Percentiles rank a stretch among this genome's conserved stretches.
Evolutionary conservation across 1,140 invertebrate genomes (phyloP).

Genomic region (Dinothrombium tinctorium): DNA sequence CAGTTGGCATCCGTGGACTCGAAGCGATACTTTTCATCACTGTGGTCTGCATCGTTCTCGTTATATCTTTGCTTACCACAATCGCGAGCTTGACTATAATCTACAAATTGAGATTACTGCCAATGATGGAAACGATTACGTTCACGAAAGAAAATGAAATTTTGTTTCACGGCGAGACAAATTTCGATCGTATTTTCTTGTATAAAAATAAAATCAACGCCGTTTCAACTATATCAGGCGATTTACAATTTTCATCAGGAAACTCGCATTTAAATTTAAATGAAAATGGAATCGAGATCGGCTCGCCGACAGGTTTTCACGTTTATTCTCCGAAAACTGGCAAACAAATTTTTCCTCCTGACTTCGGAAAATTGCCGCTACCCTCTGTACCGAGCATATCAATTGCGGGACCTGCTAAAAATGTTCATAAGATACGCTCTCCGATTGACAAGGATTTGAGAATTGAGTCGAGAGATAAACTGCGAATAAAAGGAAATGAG

Average conservation of each 20-base stretch:
- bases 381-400: slow-evolving; percentile 5
- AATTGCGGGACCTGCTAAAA: slow-evolving; percentile 1
- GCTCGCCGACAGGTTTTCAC: slow-evolving; percentile 5
- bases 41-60: slow-evolving; percentile 4
- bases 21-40: slow-evolving; percentile 7
- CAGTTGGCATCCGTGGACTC: not conserved
- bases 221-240: slow-evolving; percentile 5
- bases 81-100: slow-evolving; percentile 7
- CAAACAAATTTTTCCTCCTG: slow-evolving; percentile 10
- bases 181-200: slow-evolving; percentile 5
- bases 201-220: slow-evolving; percentile 5
- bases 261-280: slow-evolving; percentile 2
- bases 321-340: slow-evolving; percentile 2
- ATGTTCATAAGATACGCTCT: slow-evolving; percentile 12
- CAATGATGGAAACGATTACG: not conserved
- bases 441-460: slow-evolving; percentile 8
- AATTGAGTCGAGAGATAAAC: not conserved
- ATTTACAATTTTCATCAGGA: slow-evolving; percentile 7
- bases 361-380: slow-evolving; percentile 6
- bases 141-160: slow-evolving; percentile 2
- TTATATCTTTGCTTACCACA: slow-evolving; percentile 8
- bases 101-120: slow-evolving; percentile 9
- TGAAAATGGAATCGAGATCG: slow-evolving; percentile 4
- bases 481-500: slow-evolving; percentile 9
- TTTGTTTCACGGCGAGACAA: slow-evolving; percentile 6